Conservation (phyloP, 1,140 invertebrate genomes). For the Atta texana region DNA sequence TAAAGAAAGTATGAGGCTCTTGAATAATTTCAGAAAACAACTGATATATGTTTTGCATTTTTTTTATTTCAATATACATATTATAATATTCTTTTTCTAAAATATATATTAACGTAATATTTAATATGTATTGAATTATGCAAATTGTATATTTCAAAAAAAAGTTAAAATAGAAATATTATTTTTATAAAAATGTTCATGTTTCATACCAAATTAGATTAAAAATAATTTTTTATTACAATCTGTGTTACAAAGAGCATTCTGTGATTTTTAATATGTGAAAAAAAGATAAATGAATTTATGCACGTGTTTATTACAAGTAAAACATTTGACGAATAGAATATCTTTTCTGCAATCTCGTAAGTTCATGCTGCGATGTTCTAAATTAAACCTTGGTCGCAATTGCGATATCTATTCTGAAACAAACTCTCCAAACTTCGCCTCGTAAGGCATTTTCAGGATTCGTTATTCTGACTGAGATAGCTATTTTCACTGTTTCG, state of each 20-base stretch:
- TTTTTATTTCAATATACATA: neutral
- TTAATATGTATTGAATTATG: neutral
- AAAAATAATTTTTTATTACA: neutral
- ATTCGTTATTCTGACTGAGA: constrained; percentile 24
- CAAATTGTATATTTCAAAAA: neutral
- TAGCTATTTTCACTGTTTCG: neutral
- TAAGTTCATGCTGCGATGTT: neutral
- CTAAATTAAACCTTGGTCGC: constrained; percentile 2
- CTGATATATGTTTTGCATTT: neutral
- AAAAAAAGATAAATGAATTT: neutral
- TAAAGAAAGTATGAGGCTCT: neutral
- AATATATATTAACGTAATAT: neutral
- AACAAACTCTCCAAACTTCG: constrained; percentile 19
- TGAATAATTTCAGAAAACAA: neutral
- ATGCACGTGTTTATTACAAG: neutral
- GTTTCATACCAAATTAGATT: neutral
- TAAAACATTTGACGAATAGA: constrained; percentile 16
- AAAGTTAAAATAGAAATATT: neutral
- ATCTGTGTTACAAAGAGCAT: neutral
- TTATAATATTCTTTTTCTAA: constrained; percentile 12
- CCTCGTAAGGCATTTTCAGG: constrained; percentile 17
- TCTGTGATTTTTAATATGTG: neutral
- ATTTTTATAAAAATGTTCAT: neutral
- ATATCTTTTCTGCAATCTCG: neutral
- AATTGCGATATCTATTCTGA: constrained; percentile 9